A percentile compares a stretch with the other conserved stretches of the same genome.
Conservation (phyloP, 2,797 vertebrate genomes). For the Chanos chanos region DNA sequence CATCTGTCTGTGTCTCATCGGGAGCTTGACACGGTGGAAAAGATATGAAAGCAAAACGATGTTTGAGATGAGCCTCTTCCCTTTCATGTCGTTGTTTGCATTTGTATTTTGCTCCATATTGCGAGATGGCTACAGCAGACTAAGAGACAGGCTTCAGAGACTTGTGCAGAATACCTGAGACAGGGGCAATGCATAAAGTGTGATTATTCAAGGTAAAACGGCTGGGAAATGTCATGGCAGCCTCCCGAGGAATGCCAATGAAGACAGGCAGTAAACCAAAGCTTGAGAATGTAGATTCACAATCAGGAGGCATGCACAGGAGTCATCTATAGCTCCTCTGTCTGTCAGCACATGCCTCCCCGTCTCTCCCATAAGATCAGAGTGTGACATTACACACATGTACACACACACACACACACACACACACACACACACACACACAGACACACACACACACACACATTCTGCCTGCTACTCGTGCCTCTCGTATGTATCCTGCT, state of each 20-base stretch:
- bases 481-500: too few species aligned
- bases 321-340: constrained; percentile 23
- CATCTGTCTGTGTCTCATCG: constrained; percentile 9
- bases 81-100: constrained; percentile 45
- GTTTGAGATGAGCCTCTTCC: constrained; percentile 35
- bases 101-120: constrained; percentile 41
- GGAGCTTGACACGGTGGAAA: neutral
- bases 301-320: neutral
- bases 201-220: constrained; percentile 56
- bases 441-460: too few species aligned
- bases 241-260: constrained; percentile 50
- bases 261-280: constrained; percentile 11
- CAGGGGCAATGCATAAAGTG: constrained; percentile 36
- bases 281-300: constrained; percentile 1
- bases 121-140: constrained; percentile 47
- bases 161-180: constrained; percentile 40
- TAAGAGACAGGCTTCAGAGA: constrained; percentile 47
- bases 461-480: too few species aligned
- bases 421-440: constrained; percentile 18
- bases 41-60: constrained; percentile 11
- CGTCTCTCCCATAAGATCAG: constrained; percentile 6
- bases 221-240: constrained; percentile 53
- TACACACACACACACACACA: constrained; percentile 7
- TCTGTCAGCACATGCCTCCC: constrained; percentile 7
- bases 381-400: neutral